Conservation (phyloP, 2,113 vertebrate species). For the Plestiodon gilberti region DNA sequence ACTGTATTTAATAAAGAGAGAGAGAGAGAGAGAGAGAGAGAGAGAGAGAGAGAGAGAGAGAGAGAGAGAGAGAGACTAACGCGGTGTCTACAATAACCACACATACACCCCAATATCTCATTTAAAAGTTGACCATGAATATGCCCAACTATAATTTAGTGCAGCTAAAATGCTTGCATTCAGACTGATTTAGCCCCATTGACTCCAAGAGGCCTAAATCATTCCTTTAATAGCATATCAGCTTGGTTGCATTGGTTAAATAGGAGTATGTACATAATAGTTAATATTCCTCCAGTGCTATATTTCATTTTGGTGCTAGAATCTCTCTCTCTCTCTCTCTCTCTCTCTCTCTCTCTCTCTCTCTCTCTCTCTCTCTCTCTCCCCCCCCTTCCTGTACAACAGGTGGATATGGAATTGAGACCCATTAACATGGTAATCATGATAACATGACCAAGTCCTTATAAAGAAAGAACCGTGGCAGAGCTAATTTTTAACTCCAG, state of each 20-base stretch:
- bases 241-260: neutral
- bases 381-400: neutral
- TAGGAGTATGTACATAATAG: too few relatives aligned
- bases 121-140: neutral
- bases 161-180: neutral
- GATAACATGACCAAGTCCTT: neutral
- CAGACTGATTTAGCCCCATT: neutral
- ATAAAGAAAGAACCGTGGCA: neutral
- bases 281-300: neutral
- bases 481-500: neutral
- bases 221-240: too few relatives aligned
- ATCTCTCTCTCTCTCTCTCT: neutral
- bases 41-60: neutral
- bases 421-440: neutral
- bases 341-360: neutral
- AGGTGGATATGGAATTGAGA: neutral
- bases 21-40: too few relatives aligned
- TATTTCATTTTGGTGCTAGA: neutral
- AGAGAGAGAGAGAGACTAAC: neutral
- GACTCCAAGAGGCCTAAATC: neutral
- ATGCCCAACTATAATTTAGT: neutral
- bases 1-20: conserved; percentile 50
- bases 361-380: neutral
- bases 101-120: neutral
- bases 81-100: neutral